phyloP scores from a whole-genome alignment of 2,113 vertebrate species.

The Centropus unirufus region DNA sequence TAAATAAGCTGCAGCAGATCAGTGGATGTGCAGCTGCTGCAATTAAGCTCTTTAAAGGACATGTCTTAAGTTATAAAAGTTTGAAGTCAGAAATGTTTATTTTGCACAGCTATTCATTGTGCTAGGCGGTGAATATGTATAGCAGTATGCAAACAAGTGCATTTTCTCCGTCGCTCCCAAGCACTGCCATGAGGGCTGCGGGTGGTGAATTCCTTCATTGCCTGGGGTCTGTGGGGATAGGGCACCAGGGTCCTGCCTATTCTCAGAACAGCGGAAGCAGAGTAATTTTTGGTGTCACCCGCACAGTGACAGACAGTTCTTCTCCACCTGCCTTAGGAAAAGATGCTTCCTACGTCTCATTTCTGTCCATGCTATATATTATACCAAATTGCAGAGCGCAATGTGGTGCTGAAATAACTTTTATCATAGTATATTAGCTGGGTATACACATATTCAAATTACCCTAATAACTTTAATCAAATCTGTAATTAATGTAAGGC shows the following conservation, averaged over 20 bases:
- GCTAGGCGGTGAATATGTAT: not conserved
- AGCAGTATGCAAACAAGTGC: not conserved
- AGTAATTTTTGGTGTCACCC: not conserved
- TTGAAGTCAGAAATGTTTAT: slow-evolving; percentile 44
- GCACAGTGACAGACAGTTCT: not conserved
- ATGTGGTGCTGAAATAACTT: not conserved
- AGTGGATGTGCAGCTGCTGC: slow-evolving; percentile 49
- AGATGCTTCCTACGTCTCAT: not conserved
- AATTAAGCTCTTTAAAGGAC: slow-evolving; percentile 47
- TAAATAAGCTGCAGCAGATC: slow-evolving; percentile 29
- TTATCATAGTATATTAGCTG: not conserved
- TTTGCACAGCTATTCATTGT: not conserved
- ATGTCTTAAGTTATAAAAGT: slow-evolving; percentile 29
- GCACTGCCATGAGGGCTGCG: not conserved
- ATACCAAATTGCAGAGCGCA: not conserved
- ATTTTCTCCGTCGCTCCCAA: not conserved
- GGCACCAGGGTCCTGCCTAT: not conserved
- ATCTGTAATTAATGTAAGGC: not conserved
- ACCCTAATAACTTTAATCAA: not conserved
- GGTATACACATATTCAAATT: not conserved
- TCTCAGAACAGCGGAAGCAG: not conserved
- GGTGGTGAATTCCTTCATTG: not conserved
- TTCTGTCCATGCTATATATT: not conserved
- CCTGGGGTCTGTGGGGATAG: not conserved
- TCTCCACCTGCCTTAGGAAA: not conserved